Conservation (phyloP, 37 sponge, comb jelly and placozoan genomes). For the Chondrosia reniformis region DNA sequence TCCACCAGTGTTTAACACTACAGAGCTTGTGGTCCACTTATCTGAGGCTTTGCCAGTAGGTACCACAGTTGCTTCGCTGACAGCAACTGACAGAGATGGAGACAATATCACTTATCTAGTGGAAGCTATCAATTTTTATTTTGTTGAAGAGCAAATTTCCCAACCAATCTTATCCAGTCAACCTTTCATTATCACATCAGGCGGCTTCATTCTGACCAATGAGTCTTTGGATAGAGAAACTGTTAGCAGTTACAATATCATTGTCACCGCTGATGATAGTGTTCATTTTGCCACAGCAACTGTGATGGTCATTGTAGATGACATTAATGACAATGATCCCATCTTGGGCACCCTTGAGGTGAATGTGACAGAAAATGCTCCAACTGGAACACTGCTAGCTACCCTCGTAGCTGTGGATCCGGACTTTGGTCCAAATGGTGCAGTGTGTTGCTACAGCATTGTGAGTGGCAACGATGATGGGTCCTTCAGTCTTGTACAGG, state of each 20-base stretch:
- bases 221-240: background rate
- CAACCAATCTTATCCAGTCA: background rate
- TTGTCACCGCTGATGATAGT: background rate
- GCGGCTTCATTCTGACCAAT: background rate
- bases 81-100: background rate
- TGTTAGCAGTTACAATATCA: background rate
- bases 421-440: conserved; percentile 19
- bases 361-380: background rate
- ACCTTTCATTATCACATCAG: background rate
- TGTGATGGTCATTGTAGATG: background rate
- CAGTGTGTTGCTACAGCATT: conserved; percentile 7
- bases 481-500: background rate
- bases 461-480: background rate
- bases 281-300: background rate
- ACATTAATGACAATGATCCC: conserved; percentile 13
- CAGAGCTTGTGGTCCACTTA: background rate
- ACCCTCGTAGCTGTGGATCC: background rate
- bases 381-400: background rate
- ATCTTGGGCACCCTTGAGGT: background rate
- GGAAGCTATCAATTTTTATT: too few relatives aligned
- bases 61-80: background rate
- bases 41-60: background rate
- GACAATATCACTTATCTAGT: background rate
- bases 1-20: conserved; percentile 1
- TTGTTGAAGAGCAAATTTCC: too few relatives aligned